Evolutionary conservation across 2,797 vertebrate genomes (phyloP).

Genomic region (Galago senegalensis): DNA sequence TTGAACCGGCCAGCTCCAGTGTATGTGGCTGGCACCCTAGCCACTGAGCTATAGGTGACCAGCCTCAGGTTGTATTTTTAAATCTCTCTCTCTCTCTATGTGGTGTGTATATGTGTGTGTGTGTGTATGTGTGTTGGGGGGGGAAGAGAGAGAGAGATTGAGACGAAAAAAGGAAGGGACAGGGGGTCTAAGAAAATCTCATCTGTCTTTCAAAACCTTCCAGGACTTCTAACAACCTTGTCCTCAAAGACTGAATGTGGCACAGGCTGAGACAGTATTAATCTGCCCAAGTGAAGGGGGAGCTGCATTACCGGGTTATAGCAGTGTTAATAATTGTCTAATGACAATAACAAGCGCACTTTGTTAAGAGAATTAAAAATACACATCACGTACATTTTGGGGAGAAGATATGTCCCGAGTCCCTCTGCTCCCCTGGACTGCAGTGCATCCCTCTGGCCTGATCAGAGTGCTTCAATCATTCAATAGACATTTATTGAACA

Average conservation of each 20-base stretch:
- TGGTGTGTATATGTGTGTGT: neutral
- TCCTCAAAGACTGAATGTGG: neutral
- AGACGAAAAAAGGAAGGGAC: neutral
- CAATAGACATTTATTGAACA: neutral
- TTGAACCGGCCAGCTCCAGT: too few relatives aligned
- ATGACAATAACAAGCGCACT: neutral
- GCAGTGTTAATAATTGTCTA: neutral
- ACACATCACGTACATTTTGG: neutral
- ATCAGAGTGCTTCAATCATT: neutral
- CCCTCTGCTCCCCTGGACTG: neutral
- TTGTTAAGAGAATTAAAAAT: slow-evolving; percentile 46
- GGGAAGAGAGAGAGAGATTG: too few relatives aligned
- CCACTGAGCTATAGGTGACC: too few relatives aligned
- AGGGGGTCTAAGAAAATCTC: neutral
- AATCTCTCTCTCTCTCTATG: too few relatives aligned
- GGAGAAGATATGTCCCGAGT: neutral
- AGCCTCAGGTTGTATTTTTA: neutral
- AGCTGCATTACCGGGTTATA: neutral
- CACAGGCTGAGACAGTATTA: neutral
- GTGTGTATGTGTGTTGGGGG: neutral
- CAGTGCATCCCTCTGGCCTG: neutral
- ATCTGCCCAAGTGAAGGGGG: neutral
- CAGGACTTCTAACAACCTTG: neutral
- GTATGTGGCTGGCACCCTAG: too few relatives aligned
- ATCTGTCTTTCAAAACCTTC: neutral